phyloP scores from a whole-genome alignment of 2,888 invertebrate genomes.

The Baronia brevicornis region DNA sequence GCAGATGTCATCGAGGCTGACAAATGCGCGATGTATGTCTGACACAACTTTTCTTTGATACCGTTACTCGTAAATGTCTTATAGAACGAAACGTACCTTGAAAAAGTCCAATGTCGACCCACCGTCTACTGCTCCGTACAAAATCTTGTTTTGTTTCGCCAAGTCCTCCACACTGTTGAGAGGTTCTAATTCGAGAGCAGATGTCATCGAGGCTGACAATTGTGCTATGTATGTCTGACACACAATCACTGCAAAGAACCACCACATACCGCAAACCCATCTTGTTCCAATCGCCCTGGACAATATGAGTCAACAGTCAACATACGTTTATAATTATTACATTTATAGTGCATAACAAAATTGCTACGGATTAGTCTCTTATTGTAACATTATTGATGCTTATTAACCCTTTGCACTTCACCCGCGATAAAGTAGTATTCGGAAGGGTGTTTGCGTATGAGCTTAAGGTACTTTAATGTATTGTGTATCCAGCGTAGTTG shows the following conservation, averaged over 20 bases:
- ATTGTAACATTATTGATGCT: no score
- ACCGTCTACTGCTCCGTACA: slow-evolving; percentile 88
- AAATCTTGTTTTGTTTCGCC: slow-evolving; percentile 91
- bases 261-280: slow-evolving; percentile 93
- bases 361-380: no score
- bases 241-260: slow-evolving; percentile 95
- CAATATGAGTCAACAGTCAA: slow-evolving; percentile 12
- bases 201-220: slow-evolving; percentile 93
- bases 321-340: no score
- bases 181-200: slow-evolving; percentile 87
- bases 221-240: slow-evolving; percentile 96
- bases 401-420: no score
- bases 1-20: slow-evolving; percentile 94
- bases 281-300: slow-evolving; percentile 90
- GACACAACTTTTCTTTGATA: no score
- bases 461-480: no score
- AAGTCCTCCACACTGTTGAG: slow-evolving; percentile 94
- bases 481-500: no score
- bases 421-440: no score
- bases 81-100: no score
- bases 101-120: slow-evolving; percentile 95
- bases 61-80: no score
- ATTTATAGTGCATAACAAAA: no score
- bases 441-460: no score
- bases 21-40: slow-evolving; percentile 95